Evolutionary conservation across 2,113 vertebrate genomes (phyloP).

Genomic region (Aptenodytes patagonicus): DNA sequence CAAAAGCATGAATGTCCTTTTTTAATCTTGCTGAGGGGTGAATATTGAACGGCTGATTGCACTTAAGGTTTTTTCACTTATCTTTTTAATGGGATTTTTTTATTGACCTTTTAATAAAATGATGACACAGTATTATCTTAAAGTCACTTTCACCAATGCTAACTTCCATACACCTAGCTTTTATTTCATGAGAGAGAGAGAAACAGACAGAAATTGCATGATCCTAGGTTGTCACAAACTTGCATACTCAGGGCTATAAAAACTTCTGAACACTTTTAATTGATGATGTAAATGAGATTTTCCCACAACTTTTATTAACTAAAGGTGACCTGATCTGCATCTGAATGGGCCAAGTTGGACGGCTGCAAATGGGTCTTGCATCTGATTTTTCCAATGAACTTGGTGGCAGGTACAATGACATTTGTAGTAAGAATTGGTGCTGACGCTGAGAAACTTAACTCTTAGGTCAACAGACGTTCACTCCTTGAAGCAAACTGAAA

Average conservation of each 20-base stretch:
- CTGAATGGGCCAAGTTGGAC: not conserved
- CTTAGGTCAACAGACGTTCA: not conserved
- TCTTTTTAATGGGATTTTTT: slow-evolving; percentile 7
- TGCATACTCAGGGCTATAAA: not conserved
- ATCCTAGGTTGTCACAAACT: not conserved
- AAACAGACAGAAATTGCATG: not conserved
- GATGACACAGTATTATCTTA: not conserved
- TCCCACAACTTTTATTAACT: not conserved
- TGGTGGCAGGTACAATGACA: not conserved
- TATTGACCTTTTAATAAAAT: slow-evolving; percentile 23
- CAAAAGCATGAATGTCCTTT: not conserved
- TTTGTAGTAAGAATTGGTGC: not conserved
- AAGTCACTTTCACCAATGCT: not conserved
- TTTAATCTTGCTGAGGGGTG: not conserved
- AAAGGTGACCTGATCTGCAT: not conserved
- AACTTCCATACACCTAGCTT: not conserved
- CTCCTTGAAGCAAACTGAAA: not conserved
- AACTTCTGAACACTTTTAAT: not conserved
- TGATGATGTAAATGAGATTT: not conserved
- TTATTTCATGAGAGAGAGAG: not conserved
- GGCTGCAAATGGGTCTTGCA: not conserved
- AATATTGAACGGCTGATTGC: not conserved
- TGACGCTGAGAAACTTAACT: not conserved
- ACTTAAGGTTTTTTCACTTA: slow-evolving; percentile 2
- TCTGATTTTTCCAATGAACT: not conserved